A percentile compares a stretch with the other conserved stretches of the same genome.
phyloP scores from a whole-genome alignment of 2,888 invertebrate genomes.

The Pristionchus mayeri region DNA sequence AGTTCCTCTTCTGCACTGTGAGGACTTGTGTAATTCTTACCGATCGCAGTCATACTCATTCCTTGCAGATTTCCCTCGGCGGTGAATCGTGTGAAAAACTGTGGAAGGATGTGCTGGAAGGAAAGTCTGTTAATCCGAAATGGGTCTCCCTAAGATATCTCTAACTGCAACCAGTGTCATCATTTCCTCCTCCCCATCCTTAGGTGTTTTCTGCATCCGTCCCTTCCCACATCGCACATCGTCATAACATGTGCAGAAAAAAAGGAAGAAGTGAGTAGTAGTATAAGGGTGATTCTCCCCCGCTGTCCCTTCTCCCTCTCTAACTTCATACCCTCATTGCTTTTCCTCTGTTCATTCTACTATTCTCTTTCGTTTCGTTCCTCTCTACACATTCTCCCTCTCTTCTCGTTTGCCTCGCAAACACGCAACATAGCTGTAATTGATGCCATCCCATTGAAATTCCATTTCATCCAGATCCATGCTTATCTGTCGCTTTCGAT shows the following conservation, averaged over 20 bases:
- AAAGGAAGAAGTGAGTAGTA: slow-evolving; percentile 36
- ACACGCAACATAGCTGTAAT: slow-evolving; percentile 37
- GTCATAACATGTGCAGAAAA: slow-evolving; percentile 30
- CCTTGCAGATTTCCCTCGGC: slow-evolving; percentile 50
- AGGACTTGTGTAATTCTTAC: slow-evolving; percentile 45
- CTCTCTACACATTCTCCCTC: slow-evolving; percentile 12
- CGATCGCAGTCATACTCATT: slow-evolving; percentile 36
- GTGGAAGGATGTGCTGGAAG: slow-evolving; percentile 54
- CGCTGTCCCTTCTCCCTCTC: neutral
- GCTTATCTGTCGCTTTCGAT: neutral
- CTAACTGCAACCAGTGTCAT: neutral
- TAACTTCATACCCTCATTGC: slow-evolving; percentile 34
- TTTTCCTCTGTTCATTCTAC: slow-evolving; percentile 23
- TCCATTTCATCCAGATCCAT: neutral
- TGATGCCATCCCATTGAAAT: slow-evolving; percentile 43
- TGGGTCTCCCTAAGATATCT: slow-evolving; percentile 50
- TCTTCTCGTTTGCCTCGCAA: slow-evolving; percentile 13
- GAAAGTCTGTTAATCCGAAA: slow-evolving; percentile 51
- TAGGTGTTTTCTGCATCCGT: slow-evolving; percentile 22
- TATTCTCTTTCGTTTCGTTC: neutral
- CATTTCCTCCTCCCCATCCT: neutral
- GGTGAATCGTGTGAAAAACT: slow-evolving; percentile 49
- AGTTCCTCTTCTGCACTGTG: slow-evolving; percentile 16
- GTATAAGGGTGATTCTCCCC: slow-evolving; percentile 44
- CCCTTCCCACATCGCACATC: slow-evolving; percentile 37